Percentiles rank a stretch among this genome's conserved stretches.
phyloP scores from a whole-genome alignment of 2,888 invertebrate species.

The Eremobia ochroleuca region DNA sequence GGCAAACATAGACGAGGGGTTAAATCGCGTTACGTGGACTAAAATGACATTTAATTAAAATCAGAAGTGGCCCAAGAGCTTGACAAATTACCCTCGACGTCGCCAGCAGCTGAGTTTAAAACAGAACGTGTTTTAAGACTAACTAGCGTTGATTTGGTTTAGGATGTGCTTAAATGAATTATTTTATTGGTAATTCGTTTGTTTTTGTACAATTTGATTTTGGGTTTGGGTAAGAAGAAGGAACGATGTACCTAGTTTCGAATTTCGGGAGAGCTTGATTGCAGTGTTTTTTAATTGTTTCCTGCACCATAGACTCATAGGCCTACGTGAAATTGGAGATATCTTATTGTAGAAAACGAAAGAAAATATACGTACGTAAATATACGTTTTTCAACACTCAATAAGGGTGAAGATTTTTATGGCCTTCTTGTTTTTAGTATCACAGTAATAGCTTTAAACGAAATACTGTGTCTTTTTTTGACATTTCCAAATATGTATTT shows the following conservation, averaged over 20 bases:
- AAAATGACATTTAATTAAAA: constrained; percentile 88
- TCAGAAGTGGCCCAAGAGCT: constrained; percentile 78
- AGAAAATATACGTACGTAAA: neutral
- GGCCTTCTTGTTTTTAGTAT: neutral
- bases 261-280: neutral
- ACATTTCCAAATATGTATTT: no score
- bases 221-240: neutral
- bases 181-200: constrained; percentile 52
- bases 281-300: neutral
- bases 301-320: neutral
- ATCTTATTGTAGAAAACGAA: neutral
- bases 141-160: constrained; percentile 66
- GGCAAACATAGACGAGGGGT: constrained; percentile 69
- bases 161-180: constrained; percentile 62
- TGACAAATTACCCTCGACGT: constrained; percentile 86
- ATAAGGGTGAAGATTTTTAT: neutral
- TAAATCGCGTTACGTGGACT: constrained; percentile 80
- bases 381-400: neutral
- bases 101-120: constrained; percentile 77
- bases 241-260: neutral
- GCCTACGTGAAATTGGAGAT: no score
- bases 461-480: neutral
- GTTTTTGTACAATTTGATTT: constrained; percentile 24
- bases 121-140: constrained; percentile 69
- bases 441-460: neutral